Evolutionary conservation across 2,113 vertebrate species (phyloP).

Genomic region (Guaruba guarouba): DNA sequence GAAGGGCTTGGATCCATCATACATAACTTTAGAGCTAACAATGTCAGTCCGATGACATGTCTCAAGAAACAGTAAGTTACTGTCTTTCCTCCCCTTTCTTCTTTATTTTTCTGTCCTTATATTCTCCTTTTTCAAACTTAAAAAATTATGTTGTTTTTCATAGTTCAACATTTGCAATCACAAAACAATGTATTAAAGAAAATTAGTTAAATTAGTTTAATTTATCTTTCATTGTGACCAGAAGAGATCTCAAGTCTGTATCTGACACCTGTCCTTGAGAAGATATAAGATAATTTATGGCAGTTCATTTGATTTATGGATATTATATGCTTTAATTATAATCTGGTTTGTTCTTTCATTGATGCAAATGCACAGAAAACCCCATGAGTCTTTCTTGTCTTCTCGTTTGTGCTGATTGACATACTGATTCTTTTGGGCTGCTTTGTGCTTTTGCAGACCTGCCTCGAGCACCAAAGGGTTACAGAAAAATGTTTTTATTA

Average conservation of each 20-base stretch:
- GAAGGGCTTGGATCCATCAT: constrained; percentile 94
- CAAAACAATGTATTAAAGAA: neutral
- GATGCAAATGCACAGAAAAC: neutral
- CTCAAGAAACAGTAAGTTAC: constrained; percentile 97
- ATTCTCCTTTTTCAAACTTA: neutral
- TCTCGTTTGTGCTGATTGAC: neutral
- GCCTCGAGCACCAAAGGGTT: neutral
- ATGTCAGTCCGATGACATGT: constrained; percentile 98
- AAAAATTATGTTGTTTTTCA: neutral
- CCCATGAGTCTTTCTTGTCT: neutral
- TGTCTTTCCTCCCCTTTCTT: neutral
- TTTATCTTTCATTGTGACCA: neutral
- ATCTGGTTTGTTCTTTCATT: neutral
- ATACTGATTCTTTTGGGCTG: neutral
- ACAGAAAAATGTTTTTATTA: neutral
- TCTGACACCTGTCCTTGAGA: neutral
- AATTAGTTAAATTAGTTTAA: neutral
- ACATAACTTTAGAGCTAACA: constrained; percentile 98
- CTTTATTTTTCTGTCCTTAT: neutral
- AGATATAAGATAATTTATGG: neutral
- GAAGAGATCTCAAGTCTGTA: neutral
- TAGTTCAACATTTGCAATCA: neutral
- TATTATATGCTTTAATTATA: neutral
- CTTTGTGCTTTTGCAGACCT: neutral
- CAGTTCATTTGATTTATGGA: neutral